phyloP scores from a whole-genome alignment of 92 coral and sea anemone species.

The Actinostola sp. region DNA sequence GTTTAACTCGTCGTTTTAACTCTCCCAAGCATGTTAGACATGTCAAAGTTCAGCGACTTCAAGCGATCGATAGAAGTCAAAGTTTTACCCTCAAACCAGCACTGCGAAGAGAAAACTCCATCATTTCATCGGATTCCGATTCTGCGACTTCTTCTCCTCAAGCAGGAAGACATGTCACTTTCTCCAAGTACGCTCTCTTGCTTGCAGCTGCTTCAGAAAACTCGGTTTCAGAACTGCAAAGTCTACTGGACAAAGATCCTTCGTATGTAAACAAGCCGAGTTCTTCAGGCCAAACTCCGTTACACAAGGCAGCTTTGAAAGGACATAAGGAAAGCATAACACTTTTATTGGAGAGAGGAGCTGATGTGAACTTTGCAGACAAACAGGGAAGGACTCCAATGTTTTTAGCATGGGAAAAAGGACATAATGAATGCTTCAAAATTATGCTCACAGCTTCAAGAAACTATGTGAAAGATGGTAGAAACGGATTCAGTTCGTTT shows the following conservation, averaged over 20 bases:
- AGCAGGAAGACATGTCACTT: constrained; percentile 44
- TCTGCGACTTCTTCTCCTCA: constrained; percentile 30
- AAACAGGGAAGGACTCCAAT: constrained; percentile 67
- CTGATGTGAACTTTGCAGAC: constrained; percentile 60
- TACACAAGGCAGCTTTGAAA: constrained; percentile 65
- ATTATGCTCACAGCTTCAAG: constrained; percentile 41
- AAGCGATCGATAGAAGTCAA: constrained; percentile 14
- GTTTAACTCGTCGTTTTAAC: constrained; percentile 8
- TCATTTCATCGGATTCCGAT: constrained; percentile 17
- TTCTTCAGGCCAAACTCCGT: constrained; percentile 73
- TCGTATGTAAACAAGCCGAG: constrained; percentile 70
- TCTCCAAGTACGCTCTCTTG: constrained; percentile 69
- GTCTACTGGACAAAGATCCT: constrained; percentile 62
- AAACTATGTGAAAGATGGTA: neutral
- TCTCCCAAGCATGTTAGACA: constrained; percentile 28
- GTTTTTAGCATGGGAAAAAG: constrained; percentile 56
- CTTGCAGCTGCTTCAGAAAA: constrained; percentile 69
- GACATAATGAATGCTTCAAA: constrained; percentile 60
- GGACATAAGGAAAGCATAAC: constrained; percentile 55
- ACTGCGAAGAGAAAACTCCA: constrained; percentile 19
- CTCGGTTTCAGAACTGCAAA: constrained; percentile 42
- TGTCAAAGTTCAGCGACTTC: constrained; percentile 42
- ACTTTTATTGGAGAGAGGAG: constrained; percentile 57
- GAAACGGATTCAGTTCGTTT: constrained; percentile 1
- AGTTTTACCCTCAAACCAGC: constrained; percentile 38